phyloP scores from a whole-genome alignment of 2,888 invertebrate species.

The Polylopha cassiicola region DNA sequence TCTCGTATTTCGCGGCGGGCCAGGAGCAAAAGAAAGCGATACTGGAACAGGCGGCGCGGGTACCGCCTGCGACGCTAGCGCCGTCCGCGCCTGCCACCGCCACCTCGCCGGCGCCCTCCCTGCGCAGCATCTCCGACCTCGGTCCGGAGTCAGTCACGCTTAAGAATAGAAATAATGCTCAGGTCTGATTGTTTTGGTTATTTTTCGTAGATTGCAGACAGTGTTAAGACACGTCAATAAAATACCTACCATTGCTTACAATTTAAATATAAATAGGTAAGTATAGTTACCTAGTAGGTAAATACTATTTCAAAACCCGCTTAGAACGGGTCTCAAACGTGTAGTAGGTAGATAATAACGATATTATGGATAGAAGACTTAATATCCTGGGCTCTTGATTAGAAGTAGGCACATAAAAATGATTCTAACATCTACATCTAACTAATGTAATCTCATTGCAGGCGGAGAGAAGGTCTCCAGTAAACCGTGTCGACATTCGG shows the following conservation, averaged over 20 bases:
- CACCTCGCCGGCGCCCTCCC: slow-evolving; percentile 20
- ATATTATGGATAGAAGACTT: too few species aligned
- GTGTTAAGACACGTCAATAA: too few species aligned
- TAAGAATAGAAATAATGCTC: slow-evolving; percentile 28
- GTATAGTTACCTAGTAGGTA: too few species aligned
- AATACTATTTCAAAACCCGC: too few species aligned
- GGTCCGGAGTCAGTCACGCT: slow-evolving; percentile 23
- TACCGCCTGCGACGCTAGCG: slow-evolving; percentile 41
- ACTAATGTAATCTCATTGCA: slow-evolving; percentile 22
- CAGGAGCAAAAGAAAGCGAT: slow-evolving; percentile 82
- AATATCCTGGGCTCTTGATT: too few species aligned
- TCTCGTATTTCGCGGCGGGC: slow-evolving; percentile 98
- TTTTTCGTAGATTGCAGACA: too few species aligned
- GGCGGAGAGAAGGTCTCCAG: slow-evolving; percentile 44
- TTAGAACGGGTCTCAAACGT: too few species aligned
- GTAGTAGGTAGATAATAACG: too few species aligned
- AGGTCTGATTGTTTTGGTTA: too few species aligned
- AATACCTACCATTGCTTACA: too few species aligned
- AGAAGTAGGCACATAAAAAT: too few species aligned
- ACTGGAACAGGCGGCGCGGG: slow-evolving; percentile 65
- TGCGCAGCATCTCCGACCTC: slow-evolving; percentile 19
- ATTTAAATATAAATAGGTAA: too few species aligned
- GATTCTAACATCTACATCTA: slow-evolving; percentile 4
- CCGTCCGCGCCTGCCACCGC: slow-evolving; percentile 29
- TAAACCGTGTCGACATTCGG: slow-evolving; percentile 32